Evolutionary conservation across 2,797 vertebrate genomes (phyloP).

Genomic region (Propithecus perrieri): DNA sequence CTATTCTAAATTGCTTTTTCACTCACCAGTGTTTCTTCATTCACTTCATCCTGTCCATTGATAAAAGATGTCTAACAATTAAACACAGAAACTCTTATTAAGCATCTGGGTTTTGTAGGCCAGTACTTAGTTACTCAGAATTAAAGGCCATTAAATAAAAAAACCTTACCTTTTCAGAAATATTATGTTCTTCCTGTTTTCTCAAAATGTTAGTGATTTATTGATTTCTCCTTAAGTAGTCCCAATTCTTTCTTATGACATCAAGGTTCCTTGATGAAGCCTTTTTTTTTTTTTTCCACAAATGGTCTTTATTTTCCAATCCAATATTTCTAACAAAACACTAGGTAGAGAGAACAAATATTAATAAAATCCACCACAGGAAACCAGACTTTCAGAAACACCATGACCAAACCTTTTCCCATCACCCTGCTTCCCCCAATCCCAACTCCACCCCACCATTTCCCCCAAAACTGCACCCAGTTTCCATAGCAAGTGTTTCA

Average conservation of each 20-base stretch:
- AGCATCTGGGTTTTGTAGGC: neutral
- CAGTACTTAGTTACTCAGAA: neutral
- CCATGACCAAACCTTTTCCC: neutral
- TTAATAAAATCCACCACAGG: neutral
- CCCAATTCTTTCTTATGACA: neutral
- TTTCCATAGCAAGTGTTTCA: neutral
- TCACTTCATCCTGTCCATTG: neutral
- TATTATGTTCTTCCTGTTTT: neutral
- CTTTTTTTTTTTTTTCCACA: neutral
- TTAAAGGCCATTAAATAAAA: neutral
- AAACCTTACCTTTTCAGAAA: neutral
- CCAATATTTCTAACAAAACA: neutral
- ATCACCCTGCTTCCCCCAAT: no score
- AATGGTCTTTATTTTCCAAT: neutral
- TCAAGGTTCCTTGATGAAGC: neutral
- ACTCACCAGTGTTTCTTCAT: neutral
- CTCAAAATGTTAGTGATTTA: neutral
- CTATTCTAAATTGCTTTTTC: neutral
- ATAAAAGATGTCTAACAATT: neutral
- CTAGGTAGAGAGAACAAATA: neutral
- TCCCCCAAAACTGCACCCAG: no score
- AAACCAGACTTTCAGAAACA: neutral
- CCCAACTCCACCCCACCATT: neutral
- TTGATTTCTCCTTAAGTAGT: neutral
- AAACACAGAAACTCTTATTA: neutral